Evolutionary conservation across 2,113 vertebrate genomes (phyloP), one percentile per base, ranked within the genome.

Genomic region (Pedionomus torquatus): DNA sequence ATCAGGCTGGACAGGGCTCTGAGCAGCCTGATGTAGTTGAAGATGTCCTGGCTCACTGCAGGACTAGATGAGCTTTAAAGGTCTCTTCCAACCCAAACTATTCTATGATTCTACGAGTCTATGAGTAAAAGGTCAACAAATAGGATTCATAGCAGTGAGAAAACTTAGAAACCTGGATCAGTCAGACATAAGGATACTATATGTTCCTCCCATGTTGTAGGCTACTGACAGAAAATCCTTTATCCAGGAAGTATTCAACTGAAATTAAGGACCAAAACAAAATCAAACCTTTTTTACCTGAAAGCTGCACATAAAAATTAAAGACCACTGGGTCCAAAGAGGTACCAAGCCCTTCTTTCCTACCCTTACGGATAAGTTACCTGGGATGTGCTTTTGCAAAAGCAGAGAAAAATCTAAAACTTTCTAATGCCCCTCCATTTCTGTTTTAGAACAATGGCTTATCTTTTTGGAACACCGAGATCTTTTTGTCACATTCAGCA

Each of bases 361-460:
- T 85, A 80, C 74, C 52, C 37, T 65, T 10, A 63, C 24, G 77
- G 77, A 93, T 96, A 96, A 95, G 49, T 81, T 94, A 57, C 39
- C 44, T 89, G 52, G 87, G 80, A 51, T 33, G 35, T 89, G 39
- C 63, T 90, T 31, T 89, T 51, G 44, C 49, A 90, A 69, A 60
- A 70, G 19, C 61, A 69, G 68, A 35, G 48, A 90, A 91, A 63
- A 91, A 51, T 70, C 15, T 46, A 83, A 93, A 71, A 48, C 41
- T 95, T 78, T 19, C 25, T 57, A 74, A 86, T 64, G 83, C 28
- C 23, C 7, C 69, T 75, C 93, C 65, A 69, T 84, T 83, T 86
- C 18, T 83, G 49, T 90, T 89, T 88, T 52, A 89, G 33, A 86
- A 66, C 15, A 66, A 24, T 49, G 25, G 7, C 8, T 71, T 2